Base-by-base conservation (phyloP, 2,888 invertebrate species). In the Lasioglossum calceatum region DNA sequence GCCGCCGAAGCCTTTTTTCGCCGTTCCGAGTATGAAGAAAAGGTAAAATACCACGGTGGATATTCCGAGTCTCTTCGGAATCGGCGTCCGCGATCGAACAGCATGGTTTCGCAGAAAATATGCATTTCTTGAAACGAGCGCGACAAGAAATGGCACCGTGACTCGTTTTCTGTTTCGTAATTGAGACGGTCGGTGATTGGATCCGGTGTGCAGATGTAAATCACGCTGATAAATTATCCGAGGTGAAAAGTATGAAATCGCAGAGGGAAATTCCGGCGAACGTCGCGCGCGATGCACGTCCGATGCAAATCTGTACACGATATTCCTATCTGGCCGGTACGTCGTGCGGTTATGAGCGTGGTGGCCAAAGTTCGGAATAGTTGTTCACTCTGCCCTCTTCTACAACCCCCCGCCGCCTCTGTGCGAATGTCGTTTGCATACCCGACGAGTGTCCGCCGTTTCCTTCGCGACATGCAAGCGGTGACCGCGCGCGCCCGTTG, bases 341-440 rank as follows among this genome's bases (percentile, higher is more conserved):
- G 85, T 44, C 79, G 58, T n/a, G 42, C 42, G 74, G 85, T 73
- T 74, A 85, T 85, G 75, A 70, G 47, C 77, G 77, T 5, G 58
- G 74, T 74, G 50, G 36, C 74, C 71, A 84, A 84, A 85, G 50
- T 84, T 85, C 75, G 42, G 71, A 84, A 84, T 84, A 84, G 78
- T 85, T 85, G 84, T 75, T 76, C 61, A 44, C 71, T 64, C 64
- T 16, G 27, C 16, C 64, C 64, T 32, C 64, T 32, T 64, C 27
- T 5, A 5, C 27, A 8, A 44, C 19, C 47, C 42, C 67, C 19
- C 36, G 19, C 67, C 23, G 67, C 32, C 32, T 10, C 36, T 14
- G 36, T 36, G 84, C 50, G 78, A 75, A 71, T 84, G 78, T 85
- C 85, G 85, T 84, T 85, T 84, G 84, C 85, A 85, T 84, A 85